Evolutionary conservation across 2,797 vertebrate genomes (phyloP), one percentile per base, ranked within the genome.

Genomic region (Gallinago nigripennis): DNA sequence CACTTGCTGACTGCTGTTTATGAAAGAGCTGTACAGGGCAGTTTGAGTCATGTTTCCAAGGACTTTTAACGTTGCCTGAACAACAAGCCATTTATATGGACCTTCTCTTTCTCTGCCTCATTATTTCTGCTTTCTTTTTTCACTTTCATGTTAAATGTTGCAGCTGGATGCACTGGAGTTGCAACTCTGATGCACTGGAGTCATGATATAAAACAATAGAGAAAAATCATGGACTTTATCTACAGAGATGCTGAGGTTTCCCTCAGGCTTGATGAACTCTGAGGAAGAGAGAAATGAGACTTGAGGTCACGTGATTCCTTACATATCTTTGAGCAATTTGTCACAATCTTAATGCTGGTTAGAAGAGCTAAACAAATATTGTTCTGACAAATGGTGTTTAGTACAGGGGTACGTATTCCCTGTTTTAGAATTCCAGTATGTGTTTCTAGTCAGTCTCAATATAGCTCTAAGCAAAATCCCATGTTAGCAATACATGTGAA

Each of bases 221-320:
- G 7, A 69, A 17, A 48, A 91, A 63, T 54, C 21, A 27, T 6
- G 15, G 35, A 15, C 21, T 91, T 69, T 31, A 46, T 65, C 35
- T 82, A 27, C 46, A 58, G 58, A 72, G 24, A 6, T 61, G 46
- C 20, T 61, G 63, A 79, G 19, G 33, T 89, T 87, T 80, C 13
- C 28, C 19, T 65, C 35, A 48, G 19, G 25, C 18, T 46, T 61
- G 37, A 45, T 82, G 51, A 65, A 43, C 58, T 71, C 66, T 68
- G 39, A 66, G n/a, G 35, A 73, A 81, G 35, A 30, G 11, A 72
- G 57, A 78, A 66, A 43, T 64, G 39, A 79, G 4, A 48, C 3
- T 2, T n/a, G 12, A 3, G 13, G 33, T 89, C 54, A 41, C 1
- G 0, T 2, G 19, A 13, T 64, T 39, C n/a, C 57, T 15, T 27